Evolutionary conservation across 2,113 vertebrate species (phyloP), one percentile per base, ranked within the genome.

Genomic region (Mustela nigripes): DNA sequence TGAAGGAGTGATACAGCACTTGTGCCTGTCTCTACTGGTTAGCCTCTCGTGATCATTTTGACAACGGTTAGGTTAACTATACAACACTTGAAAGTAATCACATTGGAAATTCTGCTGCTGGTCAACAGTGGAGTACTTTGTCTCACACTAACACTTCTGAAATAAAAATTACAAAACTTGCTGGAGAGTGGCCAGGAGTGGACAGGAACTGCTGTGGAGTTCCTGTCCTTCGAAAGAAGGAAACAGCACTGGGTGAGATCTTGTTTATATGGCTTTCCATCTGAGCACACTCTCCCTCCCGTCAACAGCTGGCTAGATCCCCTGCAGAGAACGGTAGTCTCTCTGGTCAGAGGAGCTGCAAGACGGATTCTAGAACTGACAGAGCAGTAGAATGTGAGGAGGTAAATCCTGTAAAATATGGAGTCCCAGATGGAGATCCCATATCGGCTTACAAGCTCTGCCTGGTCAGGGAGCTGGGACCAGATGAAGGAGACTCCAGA

Each of bases 41-140:
- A 9, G 7, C n/a, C 53, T 45, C 69, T 5, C 62, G 0, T 0
- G 2, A 50, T 82, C 76, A 12, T 24, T 28, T 8, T 22, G n/a
- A 69, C 71, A 42, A 65, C 5, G 2, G n/a, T 63, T 12, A 11
- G 9, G 28, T 67, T n/a, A 36, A 39, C 26, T 36, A 36, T 5
- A 4, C 14, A 12, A 33, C 21, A 9, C 22, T n/a, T 21, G 7
- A 22, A 3, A 33, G 28, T 11, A 8, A 42, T 31, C 10, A 48
- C 18, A 26, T 18, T 2, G 33, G 31, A 67, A 33, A n/a, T 39
- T 81, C 76, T 36, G 22, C 33, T 95, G 65, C 39, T 60, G n/a
- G 11, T 60, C 53, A 45, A 42, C 28, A 5, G 12, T 21, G 12
- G 22, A 58, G 22, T 80, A 2, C 15, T 53, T 11, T 22, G 3